phyloP scores from a whole-genome alignment of 1,140 invertebrate species.

The Drosophila pseudoananassae region DNA sequence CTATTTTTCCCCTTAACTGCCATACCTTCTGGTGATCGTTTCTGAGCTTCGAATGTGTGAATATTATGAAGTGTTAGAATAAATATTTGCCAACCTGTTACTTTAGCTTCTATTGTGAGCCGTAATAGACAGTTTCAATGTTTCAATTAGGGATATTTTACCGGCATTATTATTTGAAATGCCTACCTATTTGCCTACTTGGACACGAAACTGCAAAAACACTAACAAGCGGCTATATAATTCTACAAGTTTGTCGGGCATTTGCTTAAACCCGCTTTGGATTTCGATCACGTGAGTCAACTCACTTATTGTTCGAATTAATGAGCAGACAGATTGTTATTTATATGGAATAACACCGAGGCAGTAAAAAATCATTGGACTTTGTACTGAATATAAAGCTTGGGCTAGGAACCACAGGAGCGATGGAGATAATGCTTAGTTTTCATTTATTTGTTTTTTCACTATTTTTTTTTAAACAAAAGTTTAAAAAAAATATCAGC shows the following conservation, averaged over 20 bases:
- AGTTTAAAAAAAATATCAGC: background rate
- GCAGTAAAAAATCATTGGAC: conserved; percentile 24
- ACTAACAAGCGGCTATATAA: conserved; percentile 9
- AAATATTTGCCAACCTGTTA: conserved; percentile 34
- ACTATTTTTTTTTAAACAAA: background rate
- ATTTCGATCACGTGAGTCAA: conserved; percentile 49
- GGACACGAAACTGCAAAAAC: background rate
- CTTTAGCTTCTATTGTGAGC: conserved; percentile 1
- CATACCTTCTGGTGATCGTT: background rate
- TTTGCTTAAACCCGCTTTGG: conserved; percentile 38
- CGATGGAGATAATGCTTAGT: background rate
- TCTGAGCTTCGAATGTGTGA: conserved; percentile 18
- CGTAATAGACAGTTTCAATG: conserved; percentile 16
- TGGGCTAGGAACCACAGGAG: conserved; percentile 4
- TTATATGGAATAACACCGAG: conserved; percentile 33
- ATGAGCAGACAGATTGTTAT: conserved; percentile 34
- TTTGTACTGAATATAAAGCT: conserved; percentile 39
- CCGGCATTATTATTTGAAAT: background rate
- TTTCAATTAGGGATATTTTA: conserved; percentile 19
- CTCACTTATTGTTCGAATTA: conserved; percentile 23
- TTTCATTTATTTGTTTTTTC: background rate
- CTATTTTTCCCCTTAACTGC: background rate
- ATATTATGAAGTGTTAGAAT: background rate
- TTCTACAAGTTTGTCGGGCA: conserved; percentile 36
- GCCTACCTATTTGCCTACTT: background rate